phyloP scores from a whole-genome alignment of 2,797 vertebrate genomes.

The Silurus lanzhouensis region DNA sequence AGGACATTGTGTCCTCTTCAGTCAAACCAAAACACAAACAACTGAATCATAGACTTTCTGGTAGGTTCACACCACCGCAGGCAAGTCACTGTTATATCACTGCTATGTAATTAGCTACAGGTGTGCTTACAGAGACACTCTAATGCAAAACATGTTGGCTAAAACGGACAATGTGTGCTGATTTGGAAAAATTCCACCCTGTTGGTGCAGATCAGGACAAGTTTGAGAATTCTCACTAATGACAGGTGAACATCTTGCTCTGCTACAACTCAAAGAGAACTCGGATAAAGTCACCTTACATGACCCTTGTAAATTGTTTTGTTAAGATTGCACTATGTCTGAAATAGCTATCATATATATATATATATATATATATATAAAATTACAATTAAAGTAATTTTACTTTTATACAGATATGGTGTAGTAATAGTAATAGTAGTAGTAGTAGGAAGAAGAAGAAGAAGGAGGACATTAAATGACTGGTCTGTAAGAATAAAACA shows the following conservation, averaged over 20 bases:
- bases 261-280: not conserved
- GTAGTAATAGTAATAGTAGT: too few relatives aligned
- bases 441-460: too few relatives aligned
- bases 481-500: too few relatives aligned
- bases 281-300: not conserved
- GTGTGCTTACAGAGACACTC: slow-evolving; percentile 4
- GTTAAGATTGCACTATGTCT: not conserved
- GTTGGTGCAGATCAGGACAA: slow-evolving; percentile 27
- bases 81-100: slow-evolving; percentile 11
- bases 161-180: slow-evolving; percentile 12
- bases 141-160: slow-evolving; percentile 26
- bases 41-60: slow-evolving; percentile 35
- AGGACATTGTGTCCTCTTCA: slow-evolving; percentile 3
- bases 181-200: not conserved
- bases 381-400: too few relatives aligned
- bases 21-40: slow-evolving; percentile 44
- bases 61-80: slow-evolving; percentile 34
- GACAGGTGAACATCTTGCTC: not conserved
- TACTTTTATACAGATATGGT: too few relatives aligned
- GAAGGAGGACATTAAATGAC: too few relatives aligned
- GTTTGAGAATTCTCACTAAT: not conserved
- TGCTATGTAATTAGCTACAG: slow-evolving; percentile 47
- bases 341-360: too few relatives aligned
- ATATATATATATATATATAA: too few relatives aligned
- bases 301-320: not conserved